Conservation (phyloP, 30 jellyfish, hydroid and myxozoan species). For the Catostylus mosaicus region DNA sequence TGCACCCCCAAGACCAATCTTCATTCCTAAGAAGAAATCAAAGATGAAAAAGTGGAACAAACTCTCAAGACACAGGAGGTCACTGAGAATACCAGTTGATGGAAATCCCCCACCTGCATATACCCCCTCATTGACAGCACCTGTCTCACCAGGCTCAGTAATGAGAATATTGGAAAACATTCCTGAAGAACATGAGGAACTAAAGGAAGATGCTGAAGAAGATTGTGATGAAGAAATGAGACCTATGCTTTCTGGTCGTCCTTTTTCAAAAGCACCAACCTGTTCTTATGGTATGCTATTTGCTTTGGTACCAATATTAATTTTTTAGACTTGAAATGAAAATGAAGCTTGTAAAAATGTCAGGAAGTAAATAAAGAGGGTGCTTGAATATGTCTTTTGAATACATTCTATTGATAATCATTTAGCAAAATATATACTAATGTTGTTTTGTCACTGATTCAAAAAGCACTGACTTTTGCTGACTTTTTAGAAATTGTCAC, state of each 20-base stretch:
- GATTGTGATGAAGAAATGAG: slow-evolving; percentile 65
- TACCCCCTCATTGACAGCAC: slow-evolving; percentile 54
- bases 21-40: slow-evolving; percentile 71
- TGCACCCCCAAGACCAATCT: slow-evolving; percentile 84
- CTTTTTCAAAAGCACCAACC: slow-evolving; percentile 10
- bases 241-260: slow-evolving; percentile 52
- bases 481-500: too few relatives aligned
- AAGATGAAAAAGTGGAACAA: slow-evolving; percentile 64
- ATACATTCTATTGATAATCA: too few relatives aligned
- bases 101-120: slow-evolving; percentile 78
- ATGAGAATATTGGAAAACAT: slow-evolving; percentile 78
- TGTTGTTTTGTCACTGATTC: too few relatives aligned
- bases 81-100: slow-evolving; percentile 54
- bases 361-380: too few relatives aligned
- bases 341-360: too few relatives aligned
- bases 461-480: too few relatives aligned
- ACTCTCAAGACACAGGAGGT: slow-evolving; percentile 61
- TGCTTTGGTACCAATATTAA: neutral
- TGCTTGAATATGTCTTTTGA: too few relatives aligned
- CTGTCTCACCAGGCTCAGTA: slow-evolving; percentile 73
- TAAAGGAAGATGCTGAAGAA: slow-evolving; percentile 58
- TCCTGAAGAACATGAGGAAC: slow-evolving; percentile 89
- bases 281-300: slow-evolving; percentile 12
- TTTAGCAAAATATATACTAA: too few relatives aligned
- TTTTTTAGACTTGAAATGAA: too few relatives aligned